Conservation (phyloP, 1,140 invertebrate species). For the Xylocopa sonorina region DNA sequence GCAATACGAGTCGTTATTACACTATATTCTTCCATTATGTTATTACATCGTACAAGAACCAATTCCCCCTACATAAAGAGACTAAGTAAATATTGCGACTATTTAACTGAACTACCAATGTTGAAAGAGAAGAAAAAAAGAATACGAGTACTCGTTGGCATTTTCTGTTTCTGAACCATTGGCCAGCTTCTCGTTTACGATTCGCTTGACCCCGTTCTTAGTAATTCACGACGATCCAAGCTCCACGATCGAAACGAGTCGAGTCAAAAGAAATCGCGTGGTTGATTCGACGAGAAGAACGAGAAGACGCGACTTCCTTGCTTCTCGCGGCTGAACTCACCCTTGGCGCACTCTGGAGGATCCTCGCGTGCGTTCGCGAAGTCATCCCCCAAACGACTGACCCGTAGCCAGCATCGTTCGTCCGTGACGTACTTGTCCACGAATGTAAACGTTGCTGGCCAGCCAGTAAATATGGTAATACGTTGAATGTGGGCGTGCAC, state of each 20-base stretch:
- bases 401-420: constrained; percentile 58
- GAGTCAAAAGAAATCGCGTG: background rate
- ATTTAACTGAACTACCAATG: background rate
- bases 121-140: background rate
- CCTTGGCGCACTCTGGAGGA: background rate
- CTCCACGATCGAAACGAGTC: too few relatives aligned
- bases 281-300: background rate
- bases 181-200: background rate
- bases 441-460: constrained; percentile 50
- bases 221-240: background rate
- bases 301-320: background rate
- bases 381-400: constrained; percentile 51
- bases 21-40: too few relatives aligned
- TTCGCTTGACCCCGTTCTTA: constrained; percentile 5
- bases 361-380: constrained; percentile 35
- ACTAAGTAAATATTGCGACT: too few relatives aligned
- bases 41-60: background rate
- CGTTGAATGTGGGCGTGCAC: constrained; percentile 53
- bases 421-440: constrained; percentile 49
- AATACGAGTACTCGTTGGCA: too few relatives aligned
- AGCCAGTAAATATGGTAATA: constrained; percentile 67
- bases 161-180: background rate
- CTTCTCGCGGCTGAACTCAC: background rate
- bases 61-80: too few relatives aligned
- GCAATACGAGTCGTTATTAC: background rate